Conservation (phyloP, 2,797 vertebrate genomes). For the Enteromius treurensis region DNA sequence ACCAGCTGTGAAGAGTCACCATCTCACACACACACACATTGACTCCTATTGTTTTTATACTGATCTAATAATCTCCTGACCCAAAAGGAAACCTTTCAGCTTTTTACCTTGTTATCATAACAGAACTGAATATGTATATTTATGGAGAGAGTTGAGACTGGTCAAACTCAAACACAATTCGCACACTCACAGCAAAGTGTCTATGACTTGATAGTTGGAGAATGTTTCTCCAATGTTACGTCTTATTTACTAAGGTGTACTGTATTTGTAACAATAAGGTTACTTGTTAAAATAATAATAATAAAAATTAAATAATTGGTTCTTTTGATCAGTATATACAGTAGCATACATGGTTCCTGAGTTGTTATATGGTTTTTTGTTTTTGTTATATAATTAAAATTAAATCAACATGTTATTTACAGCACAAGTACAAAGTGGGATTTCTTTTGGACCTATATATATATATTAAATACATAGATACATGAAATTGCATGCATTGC, state of each 20-base stretch:
- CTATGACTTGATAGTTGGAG: neutral
- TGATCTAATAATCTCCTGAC: neutral
- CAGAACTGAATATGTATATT: neutral
- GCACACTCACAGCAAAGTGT: neutral
- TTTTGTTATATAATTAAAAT: neutral
- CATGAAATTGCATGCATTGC: no score
- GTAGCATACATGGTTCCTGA: neutral
- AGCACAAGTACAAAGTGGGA: neutral
- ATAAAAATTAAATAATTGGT: no score
- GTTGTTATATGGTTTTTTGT: no score
- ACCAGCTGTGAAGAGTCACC: conserved; percentile 55
- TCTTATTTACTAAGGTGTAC: neutral
- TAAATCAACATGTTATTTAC: conserved; percentile 1
- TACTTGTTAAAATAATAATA: neutral
- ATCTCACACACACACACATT: neutral
- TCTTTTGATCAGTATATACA: neutral
- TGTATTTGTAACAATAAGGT: neutral
- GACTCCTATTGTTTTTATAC: conserved; percentile 37
- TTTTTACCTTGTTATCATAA: conserved; percentile 1
- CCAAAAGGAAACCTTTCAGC: conserved; percentile 8
- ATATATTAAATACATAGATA: neutral
- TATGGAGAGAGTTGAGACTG: neutral
- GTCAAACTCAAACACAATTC: neutral
- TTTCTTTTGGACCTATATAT: neutral
- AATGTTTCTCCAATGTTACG: neutral